These are phyloP conservation scores for Coronaproctus castanopsis DNA, from an alignment of 2,888 invertebrate species.

Conservation along the genomic window DNA sequence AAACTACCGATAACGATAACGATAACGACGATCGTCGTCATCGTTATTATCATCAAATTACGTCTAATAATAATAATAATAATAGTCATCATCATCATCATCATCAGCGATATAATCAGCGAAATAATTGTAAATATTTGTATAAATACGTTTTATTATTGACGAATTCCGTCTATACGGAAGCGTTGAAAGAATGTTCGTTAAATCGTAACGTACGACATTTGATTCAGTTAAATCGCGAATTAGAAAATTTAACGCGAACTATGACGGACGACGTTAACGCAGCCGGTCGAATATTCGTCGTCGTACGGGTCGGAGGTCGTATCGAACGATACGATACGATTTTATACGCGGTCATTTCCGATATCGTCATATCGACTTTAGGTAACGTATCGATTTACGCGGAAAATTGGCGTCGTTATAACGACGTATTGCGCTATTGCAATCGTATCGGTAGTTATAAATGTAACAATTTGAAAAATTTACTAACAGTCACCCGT, in stretches of 20 bases:
- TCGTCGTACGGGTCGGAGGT: conserved; percentile 14
- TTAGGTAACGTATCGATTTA: conserved; percentile 20
- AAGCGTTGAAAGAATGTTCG: conserved; percentile 13
- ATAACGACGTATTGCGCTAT: conserved; percentile 12
- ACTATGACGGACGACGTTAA: background rate
- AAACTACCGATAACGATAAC: background rate
- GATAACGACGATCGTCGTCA: too few relatives aligned
- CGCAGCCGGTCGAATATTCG: conserved; percentile 9
- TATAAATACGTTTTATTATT: conserved; percentile 13
- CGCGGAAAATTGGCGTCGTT: conserved; percentile 15
- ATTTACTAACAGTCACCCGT: conserved; percentile 18
- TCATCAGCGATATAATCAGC: too few relatives aligned
- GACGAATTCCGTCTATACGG: conserved; percentile 13
- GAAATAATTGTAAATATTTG: background rate
- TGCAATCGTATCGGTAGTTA: conserved; percentile 17
- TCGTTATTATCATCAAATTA: too few relatives aligned
- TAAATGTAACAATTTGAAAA: conserved; percentile 18
- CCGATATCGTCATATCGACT: conserved; percentile 18
- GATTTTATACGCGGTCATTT: conserved; percentile 9
- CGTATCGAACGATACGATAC: conserved; percentile 3
- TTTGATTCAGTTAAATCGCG: conserved; percentile 4
- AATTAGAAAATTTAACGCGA: conserved; percentile 2
- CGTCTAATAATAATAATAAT: too few relatives aligned
- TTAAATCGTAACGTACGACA: conserved; percentile 4
- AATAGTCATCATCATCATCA: too few relatives aligned